Percentiles rank a stretch among this genome's conserved stretches.
phyloP scores from a whole-genome alignment of 1,140 invertebrate genomes.

The Andricus grossulariae region DNA sequence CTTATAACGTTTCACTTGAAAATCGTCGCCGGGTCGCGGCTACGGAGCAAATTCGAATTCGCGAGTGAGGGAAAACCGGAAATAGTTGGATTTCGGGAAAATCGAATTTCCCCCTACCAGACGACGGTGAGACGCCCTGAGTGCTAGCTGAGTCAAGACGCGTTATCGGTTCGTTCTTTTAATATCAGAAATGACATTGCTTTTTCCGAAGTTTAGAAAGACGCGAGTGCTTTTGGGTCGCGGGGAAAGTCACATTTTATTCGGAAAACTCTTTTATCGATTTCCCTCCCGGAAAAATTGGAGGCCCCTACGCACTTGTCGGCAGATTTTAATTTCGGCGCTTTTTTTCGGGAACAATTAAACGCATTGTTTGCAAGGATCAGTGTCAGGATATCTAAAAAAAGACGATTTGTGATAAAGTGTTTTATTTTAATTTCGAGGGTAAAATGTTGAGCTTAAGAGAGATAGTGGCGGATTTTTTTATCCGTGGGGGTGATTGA shows the following conservation, averaged over 20 bases:
- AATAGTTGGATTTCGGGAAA: neutral
- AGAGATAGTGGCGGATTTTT: too few relatives aligned
- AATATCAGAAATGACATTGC: constrained; percentile 38
- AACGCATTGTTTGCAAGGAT: neutral
- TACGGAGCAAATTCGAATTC: neutral
- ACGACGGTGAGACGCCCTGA: constrained; percentile 33
- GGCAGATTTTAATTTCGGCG: constrained; percentile 60
- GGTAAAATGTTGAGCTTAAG: too few relatives aligned
- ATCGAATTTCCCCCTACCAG: neutral
- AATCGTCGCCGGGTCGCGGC: neutral
- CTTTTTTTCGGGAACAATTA: constrained; percentile 46
- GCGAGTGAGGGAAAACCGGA: neutral
- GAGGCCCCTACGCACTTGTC: constrained; percentile 45
- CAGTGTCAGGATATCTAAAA: too few relatives aligned
- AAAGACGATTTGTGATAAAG: too few relatives aligned
- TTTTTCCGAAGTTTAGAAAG: constrained; percentile 16
- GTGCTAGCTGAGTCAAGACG: constrained; percentile 19
- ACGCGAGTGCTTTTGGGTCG: neutral
- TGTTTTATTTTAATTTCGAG: too few relatives aligned
- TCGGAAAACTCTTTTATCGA: constrained; percentile 33
- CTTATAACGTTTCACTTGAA: neutral
- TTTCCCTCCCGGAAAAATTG: constrained; percentile 51
- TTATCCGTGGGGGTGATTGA: too few relatives aligned
- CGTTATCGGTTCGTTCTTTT: constrained; percentile 31
- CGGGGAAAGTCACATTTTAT: neutral